A percentile compares a stretch with the other conserved stretches of the same genome.
Conservation (phyloP, 2,888 invertebrate genomes). For the Acrobasis suavella region DNA sequence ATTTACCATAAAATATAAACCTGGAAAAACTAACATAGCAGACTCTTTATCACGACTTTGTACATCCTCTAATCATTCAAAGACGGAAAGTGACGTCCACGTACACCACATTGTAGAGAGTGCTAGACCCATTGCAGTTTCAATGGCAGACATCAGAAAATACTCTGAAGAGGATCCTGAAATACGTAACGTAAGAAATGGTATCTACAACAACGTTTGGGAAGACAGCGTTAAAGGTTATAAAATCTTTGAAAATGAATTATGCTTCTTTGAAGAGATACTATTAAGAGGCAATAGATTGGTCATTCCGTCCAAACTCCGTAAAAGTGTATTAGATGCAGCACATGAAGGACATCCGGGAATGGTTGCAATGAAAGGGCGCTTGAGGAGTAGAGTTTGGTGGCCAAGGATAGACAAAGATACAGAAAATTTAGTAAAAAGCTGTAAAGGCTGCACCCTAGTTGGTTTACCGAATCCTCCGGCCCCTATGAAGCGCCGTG, state of each 20-base stretch:
- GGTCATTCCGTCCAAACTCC: slow-evolving; percentile 12
- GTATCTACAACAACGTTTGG: no score
- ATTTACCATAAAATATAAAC: neutral
- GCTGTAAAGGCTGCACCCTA: slow-evolving; percentile 29
- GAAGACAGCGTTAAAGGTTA: no score
- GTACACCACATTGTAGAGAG: slow-evolving; percentile 32
- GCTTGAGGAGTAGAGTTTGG: slow-evolving; percentile 22
- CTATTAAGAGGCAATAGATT: slow-evolving; percentile 24
- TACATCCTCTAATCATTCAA: no score
- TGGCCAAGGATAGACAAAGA: slow-evolving; percentile 26
- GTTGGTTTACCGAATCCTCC: no score
- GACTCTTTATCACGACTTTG: neutral
- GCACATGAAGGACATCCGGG: slow-evolving; percentile 28
- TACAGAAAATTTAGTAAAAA: slow-evolving; percentile 24
- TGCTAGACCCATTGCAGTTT: slow-evolving; percentile 33
- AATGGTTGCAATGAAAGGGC: slow-evolving; percentile 21
- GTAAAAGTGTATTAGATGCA: slow-evolving; percentile 19
- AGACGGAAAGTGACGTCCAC: no score
- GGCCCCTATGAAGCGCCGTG: no score
- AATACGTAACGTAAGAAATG: neutral
- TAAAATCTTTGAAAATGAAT: no score
- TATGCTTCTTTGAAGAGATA: no score
- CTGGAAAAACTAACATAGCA: neutral
- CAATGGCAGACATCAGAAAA: slow-evolving; percentile 20
- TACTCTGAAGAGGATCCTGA: slow-evolving; percentile 27